Evolutionary conservation across 2,113 vertebrate genomes (phyloP), one percentile per base, ranked within the genome.

Genomic region (Haemorhous mexicanus): DNA sequence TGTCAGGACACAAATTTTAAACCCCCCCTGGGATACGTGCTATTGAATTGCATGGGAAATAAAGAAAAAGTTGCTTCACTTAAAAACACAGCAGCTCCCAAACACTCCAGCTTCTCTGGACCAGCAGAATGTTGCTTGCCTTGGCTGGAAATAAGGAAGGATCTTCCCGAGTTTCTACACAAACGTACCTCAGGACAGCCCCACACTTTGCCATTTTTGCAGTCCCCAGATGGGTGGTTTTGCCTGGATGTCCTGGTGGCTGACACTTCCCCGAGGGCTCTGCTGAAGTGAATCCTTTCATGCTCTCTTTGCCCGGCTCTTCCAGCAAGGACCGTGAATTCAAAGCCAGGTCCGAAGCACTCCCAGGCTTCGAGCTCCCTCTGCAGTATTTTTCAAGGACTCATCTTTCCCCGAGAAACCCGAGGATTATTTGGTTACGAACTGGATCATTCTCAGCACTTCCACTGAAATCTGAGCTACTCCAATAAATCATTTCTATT

Each of bases 281-380:
- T 0, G n/a, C 37, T 77, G n/a, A 69, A 76, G 77, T 30, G 0
- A 28, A 41, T 33, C 24, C 19, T 21, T 46, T 2, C 49, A 3
- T 3, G 12, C 14, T 70, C 11, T 46, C 35, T 22, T 67, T 32
- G 19, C 30, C 23, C 58, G 9, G 35, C 19, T 69, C 39, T 27
- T 92, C 14, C 77, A 61, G 50, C 2, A 1, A 27, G 43, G 46
- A 16, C n/a, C 16, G 5, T 2, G 41, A 69, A 75, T 12, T 4
- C 59, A 10, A 35, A 80, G 56, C 56, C 4, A 3, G 11, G 17
- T 3, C 1, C 20, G 37, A 53, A 32, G 39, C n/a, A 91, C 90
- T 96, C 61, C 39, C 87, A 55, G 46, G 93, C 93, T 95, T 95
- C 33, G 93, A 95, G 96, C 95, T 94, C 97, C 96, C 95, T 95